Conservation (phyloP, 92 coral and sea anemone genomes). For the Heteractis magnifica region DNA sequence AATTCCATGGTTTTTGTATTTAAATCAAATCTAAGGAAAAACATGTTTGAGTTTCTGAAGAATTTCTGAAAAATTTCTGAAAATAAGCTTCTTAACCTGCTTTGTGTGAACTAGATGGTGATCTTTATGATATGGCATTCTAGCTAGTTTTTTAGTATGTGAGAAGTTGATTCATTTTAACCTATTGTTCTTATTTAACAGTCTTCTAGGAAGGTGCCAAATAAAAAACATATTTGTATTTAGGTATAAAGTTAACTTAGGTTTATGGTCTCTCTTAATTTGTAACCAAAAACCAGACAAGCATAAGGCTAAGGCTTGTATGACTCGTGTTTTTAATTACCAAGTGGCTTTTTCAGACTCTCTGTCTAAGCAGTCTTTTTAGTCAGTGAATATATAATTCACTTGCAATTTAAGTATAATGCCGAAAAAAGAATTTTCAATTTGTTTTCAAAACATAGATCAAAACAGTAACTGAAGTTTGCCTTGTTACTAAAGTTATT, state of each 20-base stretch:
- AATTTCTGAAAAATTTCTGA: background rate
- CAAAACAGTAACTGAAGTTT: background rate
- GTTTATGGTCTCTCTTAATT: background rate
- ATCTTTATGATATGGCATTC: no score
- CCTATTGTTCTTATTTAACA: no score
- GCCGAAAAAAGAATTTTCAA: background rate
- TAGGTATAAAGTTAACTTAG: background rate
- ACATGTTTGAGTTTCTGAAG: background rate
- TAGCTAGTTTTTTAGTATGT: no score
- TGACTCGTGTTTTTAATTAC: background rate
- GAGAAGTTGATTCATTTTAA: no score
- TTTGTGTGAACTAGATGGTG: background rate
- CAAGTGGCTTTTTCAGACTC: background rate
- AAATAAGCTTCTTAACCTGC: slow-evolving; percentile 6
- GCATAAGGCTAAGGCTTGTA: background rate
- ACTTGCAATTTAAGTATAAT: background rate
- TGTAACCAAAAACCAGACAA: slow-evolving; percentile 3
- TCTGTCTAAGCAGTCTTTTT: background rate
- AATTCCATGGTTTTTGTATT: background rate
- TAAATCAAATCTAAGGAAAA: background rate
- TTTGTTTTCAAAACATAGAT: background rate
- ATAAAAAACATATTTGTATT: background rate
- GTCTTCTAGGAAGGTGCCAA: no score
- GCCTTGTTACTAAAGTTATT: background rate
- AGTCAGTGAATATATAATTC: background rate